A percentile compares a stretch with the other conserved stretches of the same genome.
Evolutionary conservation across 2,888 invertebrate genomes (phyloP).

Genomic region (Kuschelorhynchus macadamiae): DNA sequence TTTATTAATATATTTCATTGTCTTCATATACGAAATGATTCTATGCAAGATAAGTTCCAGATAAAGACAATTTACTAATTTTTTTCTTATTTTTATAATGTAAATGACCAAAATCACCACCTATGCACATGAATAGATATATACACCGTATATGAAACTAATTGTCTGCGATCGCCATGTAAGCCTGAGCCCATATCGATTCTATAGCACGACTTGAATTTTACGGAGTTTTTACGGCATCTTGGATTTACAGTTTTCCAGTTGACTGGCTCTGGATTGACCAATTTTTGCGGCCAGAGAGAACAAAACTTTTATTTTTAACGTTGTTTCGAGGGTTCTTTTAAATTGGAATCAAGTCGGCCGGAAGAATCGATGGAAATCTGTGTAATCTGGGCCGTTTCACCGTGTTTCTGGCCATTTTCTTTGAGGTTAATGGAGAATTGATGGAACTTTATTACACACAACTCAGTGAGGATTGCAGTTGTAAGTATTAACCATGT

Average conservation of each 20-base stretch:
- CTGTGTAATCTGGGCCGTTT: constrained; percentile 36
- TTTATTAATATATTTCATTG: too few relatives aligned
- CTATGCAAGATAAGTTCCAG: too few relatives aligned
- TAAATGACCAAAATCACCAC: too few relatives aligned
- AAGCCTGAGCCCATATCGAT: neutral
- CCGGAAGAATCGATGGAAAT: constrained; percentile 44
- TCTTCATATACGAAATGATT: too few relatives aligned
- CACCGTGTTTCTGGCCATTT: neutral
- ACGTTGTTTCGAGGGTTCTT: constrained; percentile 45
- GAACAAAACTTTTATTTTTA: constrained; percentile 49
- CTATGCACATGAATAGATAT: too few relatives aligned
- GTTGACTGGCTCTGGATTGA: constrained; percentile 46
- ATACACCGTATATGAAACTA: too few relatives aligned
- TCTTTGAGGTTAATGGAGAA: neutral
- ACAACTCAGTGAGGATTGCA: too few relatives aligned
- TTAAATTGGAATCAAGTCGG: constrained; percentile 45
- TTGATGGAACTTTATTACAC: too few relatives aligned
- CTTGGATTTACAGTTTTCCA: constrained; percentile 50
- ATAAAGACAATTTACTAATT: too few relatives aligned
- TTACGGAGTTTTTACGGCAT: constrained; percentile 43
- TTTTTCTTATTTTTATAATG: too few relatives aligned
- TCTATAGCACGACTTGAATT: constrained; percentile 32
- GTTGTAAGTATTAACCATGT: too few relatives aligned
- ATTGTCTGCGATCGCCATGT: too few relatives aligned
- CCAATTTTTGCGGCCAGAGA: constrained; percentile 49